phyloP scores from a whole-genome alignment of 2,797 vertebrate genomes.

The Anabacerthia variegaticeps region DNA sequence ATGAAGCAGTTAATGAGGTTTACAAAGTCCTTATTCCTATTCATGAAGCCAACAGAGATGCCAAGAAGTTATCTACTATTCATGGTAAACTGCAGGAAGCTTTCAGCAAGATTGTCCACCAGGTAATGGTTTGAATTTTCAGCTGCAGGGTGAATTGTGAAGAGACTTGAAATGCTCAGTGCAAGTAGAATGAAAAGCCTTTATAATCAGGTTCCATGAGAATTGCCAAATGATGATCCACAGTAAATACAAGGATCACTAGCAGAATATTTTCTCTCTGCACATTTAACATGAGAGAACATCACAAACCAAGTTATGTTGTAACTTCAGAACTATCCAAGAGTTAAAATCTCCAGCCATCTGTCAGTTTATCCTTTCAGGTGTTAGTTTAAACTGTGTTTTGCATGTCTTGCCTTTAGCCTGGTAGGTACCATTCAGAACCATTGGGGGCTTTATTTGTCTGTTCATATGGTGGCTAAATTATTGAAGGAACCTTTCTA shows the following conservation, averaged over 20 bases:
- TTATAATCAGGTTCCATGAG: neutral
- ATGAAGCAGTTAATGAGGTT: slow-evolving; percentile 98
- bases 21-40: slow-evolving; percentile 99
- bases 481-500: neutral
- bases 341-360: neutral
- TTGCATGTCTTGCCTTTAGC: slow-evolving; percentile 31
- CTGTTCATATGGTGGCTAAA: neutral
- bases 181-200: neutral
- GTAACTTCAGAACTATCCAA: neutral
- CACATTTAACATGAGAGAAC: neutral
- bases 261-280: neutral
- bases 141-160: neutral
- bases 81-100: slow-evolving; percentile 99
- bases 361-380: neutral
- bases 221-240: neutral
- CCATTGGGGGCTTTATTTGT: neutral
- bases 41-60: slow-evolving; percentile 96
- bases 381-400: slow-evolving; percentile 22
- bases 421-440: neutral
- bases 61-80: slow-evolving; percentile 96
- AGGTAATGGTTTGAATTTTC: slow-evolving; percentile 85
- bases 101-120: slow-evolving; percentile 98
- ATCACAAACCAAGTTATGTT: neutral
- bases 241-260: neutral
- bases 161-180: neutral